A percentile compares a stretch with the other conserved stretches of the same genome.
These are phyloP conservation scores for Galerucella calmariensis DNA, from an alignment of 2,888 invertebrate genomes.

Conservation along the genomic window DNA sequence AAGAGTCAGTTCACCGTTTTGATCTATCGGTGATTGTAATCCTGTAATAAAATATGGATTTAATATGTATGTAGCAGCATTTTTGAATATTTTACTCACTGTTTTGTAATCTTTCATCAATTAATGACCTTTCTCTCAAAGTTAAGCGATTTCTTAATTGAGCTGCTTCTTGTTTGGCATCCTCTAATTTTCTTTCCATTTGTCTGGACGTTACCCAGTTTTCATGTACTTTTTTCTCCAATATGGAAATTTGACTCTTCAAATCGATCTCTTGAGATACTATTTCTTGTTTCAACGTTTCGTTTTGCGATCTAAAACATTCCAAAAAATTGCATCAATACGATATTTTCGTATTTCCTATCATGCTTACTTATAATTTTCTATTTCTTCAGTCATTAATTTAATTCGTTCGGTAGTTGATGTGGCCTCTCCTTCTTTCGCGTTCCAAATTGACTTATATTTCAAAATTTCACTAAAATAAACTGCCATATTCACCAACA, in stretches of 20 bases:
- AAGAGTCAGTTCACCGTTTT: slow-evolving; percentile 66
- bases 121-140: slow-evolving; percentile 67
- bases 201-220: slow-evolving; percentile 87
- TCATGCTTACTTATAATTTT: slow-evolving; percentile 77
- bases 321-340: background rate
- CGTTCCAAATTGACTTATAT: slow-evolving; percentile 81
- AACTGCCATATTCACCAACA: background rate
- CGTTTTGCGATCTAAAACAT: slow-evolving; percentile 67
- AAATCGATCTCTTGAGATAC: slow-evolving; percentile 83
- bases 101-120: slow-evolving; percentile 66
- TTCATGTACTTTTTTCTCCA: slow-evolving; percentile 87
- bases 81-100: slow-evolving; percentile 61
- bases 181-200: slow-evolving; percentile 84
- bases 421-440: slow-evolving; percentile 84
- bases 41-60: slow-evolving; percentile 59
- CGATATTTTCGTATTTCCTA: background rate
- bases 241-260: slow-evolving; percentile 77
- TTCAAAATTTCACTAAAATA: slow-evolving; percentile 75
- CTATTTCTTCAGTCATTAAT: slow-evolving; percentile 81
- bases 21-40: slow-evolving; percentile 68
- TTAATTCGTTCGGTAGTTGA: slow-evolving; percentile 84
- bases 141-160: slow-evolving; percentile 74
- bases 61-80: background rate
- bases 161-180: slow-evolving; percentile 78
- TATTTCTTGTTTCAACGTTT: slow-evolving; percentile 81